These are phyloP conservation scores for Gymnothorax javanicus DNA, from an alignment of 2,797 vertebrate species.

Conservation along the genomic window DNA sequence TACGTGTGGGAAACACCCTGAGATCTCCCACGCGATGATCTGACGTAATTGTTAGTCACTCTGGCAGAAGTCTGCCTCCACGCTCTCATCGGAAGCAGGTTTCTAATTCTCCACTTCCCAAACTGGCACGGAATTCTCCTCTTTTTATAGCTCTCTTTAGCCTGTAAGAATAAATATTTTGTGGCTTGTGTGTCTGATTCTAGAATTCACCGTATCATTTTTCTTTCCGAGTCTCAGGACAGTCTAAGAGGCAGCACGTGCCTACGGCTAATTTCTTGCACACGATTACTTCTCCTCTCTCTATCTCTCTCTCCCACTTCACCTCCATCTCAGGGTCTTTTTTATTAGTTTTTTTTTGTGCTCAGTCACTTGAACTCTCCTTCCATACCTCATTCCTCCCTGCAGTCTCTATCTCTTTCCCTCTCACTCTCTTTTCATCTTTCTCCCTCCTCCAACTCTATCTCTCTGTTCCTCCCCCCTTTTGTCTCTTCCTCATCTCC, in stretches of 20 bases:
- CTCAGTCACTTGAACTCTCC: neutral
- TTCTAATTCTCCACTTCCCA: neutral
- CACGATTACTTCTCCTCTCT: constrained; percentile 12
- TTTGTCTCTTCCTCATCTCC: constrained; percentile 47
- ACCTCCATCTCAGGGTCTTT: constrained; percentile 5
- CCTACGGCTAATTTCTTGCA: neutral
- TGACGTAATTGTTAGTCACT: neutral
- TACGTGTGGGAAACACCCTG: neutral
- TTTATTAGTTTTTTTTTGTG: neutral
- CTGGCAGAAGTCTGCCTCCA: neutral
- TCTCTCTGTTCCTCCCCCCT: neutral
- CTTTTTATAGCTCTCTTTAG: neutral
- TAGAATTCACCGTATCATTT: neutral
- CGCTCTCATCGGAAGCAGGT: neutral
- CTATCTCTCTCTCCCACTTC: constrained; percentile 11
- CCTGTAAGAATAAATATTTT: neutral
- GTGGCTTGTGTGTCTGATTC: no score
- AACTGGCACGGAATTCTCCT: neutral
- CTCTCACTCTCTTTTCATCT: constrained; percentile 37
- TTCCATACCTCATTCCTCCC: neutral
- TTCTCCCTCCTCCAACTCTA: constrained; percentile 46
- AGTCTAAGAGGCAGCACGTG: neutral
- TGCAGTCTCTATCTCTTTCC: constrained; percentile 42
- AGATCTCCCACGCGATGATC: neutral
- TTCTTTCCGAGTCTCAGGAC: neutral